phyloP scores from a whole-genome alignment of 2,113 vertebrate species.

The Girardinichthys multiradiatus region DNA sequence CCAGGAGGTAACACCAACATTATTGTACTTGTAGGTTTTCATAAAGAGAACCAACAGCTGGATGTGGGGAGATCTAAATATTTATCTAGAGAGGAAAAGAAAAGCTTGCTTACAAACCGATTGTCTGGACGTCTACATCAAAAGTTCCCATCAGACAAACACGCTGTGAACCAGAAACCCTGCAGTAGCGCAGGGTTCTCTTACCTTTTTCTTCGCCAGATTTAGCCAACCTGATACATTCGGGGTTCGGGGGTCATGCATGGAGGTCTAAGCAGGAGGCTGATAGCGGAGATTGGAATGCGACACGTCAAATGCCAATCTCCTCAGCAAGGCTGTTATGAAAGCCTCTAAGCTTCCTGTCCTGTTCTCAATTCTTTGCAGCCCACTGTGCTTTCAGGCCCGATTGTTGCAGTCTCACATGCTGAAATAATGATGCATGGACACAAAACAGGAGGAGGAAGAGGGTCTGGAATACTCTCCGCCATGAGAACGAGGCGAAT shows the following conservation, averaged over 20 bases:
- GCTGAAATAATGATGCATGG: conserved; percentile 26
- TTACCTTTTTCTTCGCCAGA: conserved; percentile 35
- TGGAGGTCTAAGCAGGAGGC: conserved; percentile 33
- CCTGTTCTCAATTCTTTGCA: conserved; percentile 32
- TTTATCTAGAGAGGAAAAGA: conserved; percentile 44
- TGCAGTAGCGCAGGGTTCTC: conserved; percentile 8
- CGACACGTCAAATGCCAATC: conserved; percentile 63
- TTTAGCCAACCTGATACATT: conserved; percentile 52
- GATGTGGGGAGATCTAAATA: conserved; percentile 51
- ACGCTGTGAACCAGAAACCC: conserved; percentile 16
- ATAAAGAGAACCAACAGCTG: not conserved
- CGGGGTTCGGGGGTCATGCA: conserved; percentile 22
- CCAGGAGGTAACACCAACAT: conserved; percentile 1
- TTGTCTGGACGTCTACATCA: conserved; percentile 43
- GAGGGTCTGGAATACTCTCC: conserved; percentile 21
- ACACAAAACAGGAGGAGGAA: conserved; percentile 34
- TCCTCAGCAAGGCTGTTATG: conserved; percentile 64
- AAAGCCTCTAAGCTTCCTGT: conserved; percentile 72
- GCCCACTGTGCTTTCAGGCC: conserved; percentile 25
- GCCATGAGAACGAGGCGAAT: conserved; percentile 15
- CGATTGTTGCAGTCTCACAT: not conserved
- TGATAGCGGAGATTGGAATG: conserved; percentile 54
- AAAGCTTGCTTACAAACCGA: conserved; percentile 67
- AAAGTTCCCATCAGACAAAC: conserved; percentile 50
- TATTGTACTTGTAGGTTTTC: conserved; percentile 23